These are phyloP conservation scores for Cyrtodaria siliqua DNA, from an alignment of 2,888 invertebrate genomes.

Conservation along the genomic window DNA sequence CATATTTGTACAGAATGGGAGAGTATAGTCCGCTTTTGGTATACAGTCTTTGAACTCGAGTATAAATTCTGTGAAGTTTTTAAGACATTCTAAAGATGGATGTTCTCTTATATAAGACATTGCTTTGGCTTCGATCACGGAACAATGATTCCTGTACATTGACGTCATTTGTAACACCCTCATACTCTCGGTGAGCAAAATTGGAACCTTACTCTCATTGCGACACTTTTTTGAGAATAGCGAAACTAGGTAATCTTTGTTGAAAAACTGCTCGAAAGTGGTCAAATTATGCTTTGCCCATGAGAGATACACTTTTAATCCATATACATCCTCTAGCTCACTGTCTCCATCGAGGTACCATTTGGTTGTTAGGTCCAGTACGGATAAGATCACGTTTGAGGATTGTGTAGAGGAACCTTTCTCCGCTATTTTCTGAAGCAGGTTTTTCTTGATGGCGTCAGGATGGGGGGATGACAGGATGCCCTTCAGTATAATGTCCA, in stretches of 20 bases:
- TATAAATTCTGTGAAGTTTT: conserved; percentile 73
- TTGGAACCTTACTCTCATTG: conserved; percentile 68
- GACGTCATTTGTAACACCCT: conserved; percentile 58
- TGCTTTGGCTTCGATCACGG: conserved; percentile 71
- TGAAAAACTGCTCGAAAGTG: conserved; percentile 73
- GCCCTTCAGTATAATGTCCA: conserved; percentile 79
- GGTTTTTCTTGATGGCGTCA: conserved; percentile 69
- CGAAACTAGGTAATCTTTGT: conserved; percentile 64
- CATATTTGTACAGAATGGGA: conserved; percentile 72
- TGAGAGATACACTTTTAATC: conserved; percentile 69
- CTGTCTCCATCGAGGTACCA: conserved; percentile 77
- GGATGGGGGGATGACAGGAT: conserved; percentile 73
- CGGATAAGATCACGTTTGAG: conserved; percentile 53
- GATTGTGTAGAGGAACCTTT: conserved; percentile 67
- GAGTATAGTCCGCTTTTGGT: conserved; percentile 70
- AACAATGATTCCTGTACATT: conserved; percentile 60
- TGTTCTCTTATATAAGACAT: conserved; percentile 71
- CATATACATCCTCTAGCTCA: conserved; percentile 65
- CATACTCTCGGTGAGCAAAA: conserved; percentile 70
- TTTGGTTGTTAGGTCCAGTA: conserved; percentile 69
- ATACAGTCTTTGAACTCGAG: conserved; percentile 76
- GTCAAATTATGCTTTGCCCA: conserved; percentile 75
- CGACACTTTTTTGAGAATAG: conserved; percentile 65
- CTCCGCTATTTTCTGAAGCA: conserved; percentile 72
- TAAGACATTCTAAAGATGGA: conserved; percentile 65